Conservation (phyloP, 2,113 vertebrate genomes). For the Sisor rabdophorus region DNA sequence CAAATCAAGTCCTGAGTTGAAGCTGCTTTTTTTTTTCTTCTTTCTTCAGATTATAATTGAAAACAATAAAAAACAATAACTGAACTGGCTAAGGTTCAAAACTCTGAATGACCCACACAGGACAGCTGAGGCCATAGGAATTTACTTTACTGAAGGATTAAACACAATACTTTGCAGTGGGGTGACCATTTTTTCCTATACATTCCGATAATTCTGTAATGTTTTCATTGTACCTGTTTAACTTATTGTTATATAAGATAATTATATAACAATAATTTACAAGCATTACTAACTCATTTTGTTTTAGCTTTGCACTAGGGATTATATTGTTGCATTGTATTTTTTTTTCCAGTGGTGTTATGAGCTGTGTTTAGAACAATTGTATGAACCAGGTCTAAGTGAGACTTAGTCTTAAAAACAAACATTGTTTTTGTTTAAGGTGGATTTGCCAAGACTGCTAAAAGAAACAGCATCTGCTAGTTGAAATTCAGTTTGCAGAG, state of each 20-base stretch:
- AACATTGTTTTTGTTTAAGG: background rate
- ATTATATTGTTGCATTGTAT: slow-evolving; percentile 35
- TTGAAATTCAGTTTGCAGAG: slow-evolving; percentile 13
- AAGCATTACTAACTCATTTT: slow-evolving; percentile 48
- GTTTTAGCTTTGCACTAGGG: slow-evolving; percentile 70
- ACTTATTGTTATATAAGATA: slow-evolving; percentile 52
- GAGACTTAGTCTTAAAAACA: slow-evolving; percentile 6
- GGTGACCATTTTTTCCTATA: background rate
- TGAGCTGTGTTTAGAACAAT: background rate
- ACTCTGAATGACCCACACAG: slow-evolving; percentile 21
- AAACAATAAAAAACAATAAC: too few relatives aligned
- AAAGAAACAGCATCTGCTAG: background rate
- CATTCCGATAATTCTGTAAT: background rate
- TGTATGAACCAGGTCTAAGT: background rate
- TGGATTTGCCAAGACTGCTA: background rate
- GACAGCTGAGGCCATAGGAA: background rate
- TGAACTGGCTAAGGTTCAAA: slow-evolving; percentile 29
- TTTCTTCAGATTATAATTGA: too few relatives aligned
- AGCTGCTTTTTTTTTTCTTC: slow-evolving; percentile 39
- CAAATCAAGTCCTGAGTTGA: slow-evolving; percentile 25
- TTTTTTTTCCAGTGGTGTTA: slow-evolving; percentile 47
- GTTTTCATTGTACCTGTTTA: slow-evolving; percentile 38
- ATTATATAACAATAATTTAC: too few relatives aligned
- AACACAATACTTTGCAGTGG: slow-evolving; percentile 26
- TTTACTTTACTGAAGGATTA: slow-evolving; percentile 30